Percentiles rank a stretch among this genome's conserved stretches.
These are phyloP conservation scores for Ameiurus melas DNA, from an alignment of 2,113 vertebrate genomes.

Conservation along the genomic window DNA sequence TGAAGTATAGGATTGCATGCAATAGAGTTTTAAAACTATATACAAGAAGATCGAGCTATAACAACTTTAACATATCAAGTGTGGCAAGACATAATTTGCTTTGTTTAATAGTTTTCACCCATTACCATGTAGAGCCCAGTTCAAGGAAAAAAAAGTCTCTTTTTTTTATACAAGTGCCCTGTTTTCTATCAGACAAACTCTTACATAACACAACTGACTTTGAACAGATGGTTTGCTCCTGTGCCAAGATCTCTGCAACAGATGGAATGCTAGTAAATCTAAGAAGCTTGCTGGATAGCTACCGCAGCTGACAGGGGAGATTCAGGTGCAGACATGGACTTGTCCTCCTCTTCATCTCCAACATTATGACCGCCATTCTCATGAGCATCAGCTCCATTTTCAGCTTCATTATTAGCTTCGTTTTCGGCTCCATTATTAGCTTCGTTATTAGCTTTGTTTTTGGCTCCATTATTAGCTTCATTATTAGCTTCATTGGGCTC, in stretches of 20 bases:
- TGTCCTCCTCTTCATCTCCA: conserved; percentile 43
- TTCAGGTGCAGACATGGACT: conserved; percentile 45
- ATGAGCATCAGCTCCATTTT: conserved; percentile 49
- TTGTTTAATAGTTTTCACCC: conserved; percentile 25
- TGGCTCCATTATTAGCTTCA: conserved; percentile 45
- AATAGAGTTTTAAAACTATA: conserved; percentile 28
- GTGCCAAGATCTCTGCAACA: conserved; percentile 18
- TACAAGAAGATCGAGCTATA: neutral
- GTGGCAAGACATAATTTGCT: neutral
- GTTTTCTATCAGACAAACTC: conserved; percentile 15
- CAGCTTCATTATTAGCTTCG: conserved; percentile 48
- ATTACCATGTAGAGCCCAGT: conserved; percentile 28
- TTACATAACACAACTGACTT: conserved; percentile 18
- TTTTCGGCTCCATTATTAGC: conserved; percentile 42
- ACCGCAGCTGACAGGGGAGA: conserved; percentile 54
- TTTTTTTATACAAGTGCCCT: conserved; percentile 31
- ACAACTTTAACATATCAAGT: neutral
- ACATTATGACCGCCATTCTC: conserved; percentile 58
- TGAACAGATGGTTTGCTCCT: neutral
- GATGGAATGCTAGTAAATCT: conserved; percentile 50
- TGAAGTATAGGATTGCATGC: conserved; percentile 21
- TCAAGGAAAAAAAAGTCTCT: neutral
- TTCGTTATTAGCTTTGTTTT: conserved; percentile 52
- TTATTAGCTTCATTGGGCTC: conserved; percentile 61
- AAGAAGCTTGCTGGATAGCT: conserved; percentile 67